Evolutionary conservation across 2,797 vertebrate genomes (phyloP), one percentile per base, ranked within the genome.

Genomic region (Cyclura pinguis): DNA sequence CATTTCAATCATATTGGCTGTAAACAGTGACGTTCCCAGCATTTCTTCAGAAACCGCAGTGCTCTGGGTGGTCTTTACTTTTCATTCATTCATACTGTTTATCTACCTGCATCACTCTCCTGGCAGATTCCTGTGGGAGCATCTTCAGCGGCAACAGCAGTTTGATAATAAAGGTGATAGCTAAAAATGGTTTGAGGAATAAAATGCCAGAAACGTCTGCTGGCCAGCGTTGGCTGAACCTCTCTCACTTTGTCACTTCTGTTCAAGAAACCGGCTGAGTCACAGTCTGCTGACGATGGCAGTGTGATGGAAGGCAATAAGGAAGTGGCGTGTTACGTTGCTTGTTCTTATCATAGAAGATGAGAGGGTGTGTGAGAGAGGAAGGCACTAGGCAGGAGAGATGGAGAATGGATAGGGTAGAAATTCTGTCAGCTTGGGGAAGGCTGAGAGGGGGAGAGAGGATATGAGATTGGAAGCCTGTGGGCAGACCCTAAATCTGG

Each of bases 291-390:
- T 12, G 0, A 62, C 22, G 0, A 89, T 38, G 85, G 59, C 64
- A 27, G 32, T 82, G 55, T 73, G 69, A 55, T 0, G 0, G 16
- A 38, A 1, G 0, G 32, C 2, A 1, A 55, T 0, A 0, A 0
- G 29, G 24, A 80, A 76, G 59, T 0, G 1, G 18, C 2, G 18
- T 4, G 50, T 0, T 4, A 14, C 0, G 0, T 74, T 59, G 13
- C n/a, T 5, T 38, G 29, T 57, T 80, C 29, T 50, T 4, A 13
- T 32, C 24, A 4, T 38, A 10, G n/a, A 16, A 74, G 52, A 76
- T 27, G 52, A 74, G 10, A 14, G 12, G 4, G 1, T 35, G 47
- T 35, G 47, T 8, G 22, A 4, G 64, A 29, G 9, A 32, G 2
- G 8, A 12, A 35, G 35, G 8, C 16, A 18, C 4, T 20, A 13